Evolutionary conservation across 2,113 vertebrate species (phyloP).

Genomic region (Serilophus lunatus): DNA sequence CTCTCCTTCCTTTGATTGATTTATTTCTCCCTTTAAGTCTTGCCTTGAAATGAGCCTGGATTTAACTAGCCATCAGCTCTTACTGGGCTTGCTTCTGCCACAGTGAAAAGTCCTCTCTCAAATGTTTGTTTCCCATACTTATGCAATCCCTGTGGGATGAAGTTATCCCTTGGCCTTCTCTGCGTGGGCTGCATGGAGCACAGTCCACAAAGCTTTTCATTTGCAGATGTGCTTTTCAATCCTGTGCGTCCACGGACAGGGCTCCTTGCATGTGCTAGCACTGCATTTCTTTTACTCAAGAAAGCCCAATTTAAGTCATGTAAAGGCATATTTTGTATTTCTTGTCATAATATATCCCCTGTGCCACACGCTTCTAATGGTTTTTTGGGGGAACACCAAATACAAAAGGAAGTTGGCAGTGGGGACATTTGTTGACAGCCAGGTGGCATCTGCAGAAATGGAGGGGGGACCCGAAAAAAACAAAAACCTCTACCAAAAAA

Average conservation of each 20-base stretch:
- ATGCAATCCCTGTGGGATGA: background rate
- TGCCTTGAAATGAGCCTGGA: background rate
- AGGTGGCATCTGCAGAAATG: background rate
- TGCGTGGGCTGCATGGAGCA: background rate
- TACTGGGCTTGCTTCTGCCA: background rate
- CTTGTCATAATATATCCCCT: accelerated
- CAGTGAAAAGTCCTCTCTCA: background rate
- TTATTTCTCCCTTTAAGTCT: background rate
- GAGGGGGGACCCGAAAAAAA: background rate
- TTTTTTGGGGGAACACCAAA: no score
- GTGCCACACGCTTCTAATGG: background rate
- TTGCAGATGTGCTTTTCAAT: background rate
- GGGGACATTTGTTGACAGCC: background rate
- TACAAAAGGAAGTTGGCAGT: background rate
- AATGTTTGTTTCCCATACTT: background rate
- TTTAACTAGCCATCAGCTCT: background rate
- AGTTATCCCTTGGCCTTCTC: background rate
- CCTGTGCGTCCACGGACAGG: background rate
- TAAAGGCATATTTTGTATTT: accelerated
- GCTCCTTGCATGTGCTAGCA: background rate
- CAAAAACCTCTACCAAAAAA: no score
- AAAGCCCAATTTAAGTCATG: accelerated
- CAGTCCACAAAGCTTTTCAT: background rate
- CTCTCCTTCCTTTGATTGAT: background rate
- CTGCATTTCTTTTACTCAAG: accelerated